Conservation (phyloP, 2,113 vertebrate species). For the Balaenoptera acutorostrata region DNA sequence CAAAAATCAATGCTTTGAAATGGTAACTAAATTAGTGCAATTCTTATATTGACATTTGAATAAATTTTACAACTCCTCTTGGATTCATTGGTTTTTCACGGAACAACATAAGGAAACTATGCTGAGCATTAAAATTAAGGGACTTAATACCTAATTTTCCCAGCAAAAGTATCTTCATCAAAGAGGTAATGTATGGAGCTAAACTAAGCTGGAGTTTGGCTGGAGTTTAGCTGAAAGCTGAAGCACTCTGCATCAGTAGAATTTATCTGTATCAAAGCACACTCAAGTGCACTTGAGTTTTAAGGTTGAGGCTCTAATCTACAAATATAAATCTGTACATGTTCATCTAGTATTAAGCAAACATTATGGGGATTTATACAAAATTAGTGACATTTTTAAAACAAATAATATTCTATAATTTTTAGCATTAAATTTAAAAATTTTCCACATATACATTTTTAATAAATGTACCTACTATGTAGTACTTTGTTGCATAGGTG, state of each 20-base stretch:
- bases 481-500: neutral
- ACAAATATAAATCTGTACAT: neutral
- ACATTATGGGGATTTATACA: neutral
- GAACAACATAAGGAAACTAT: neutral
- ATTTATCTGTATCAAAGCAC: neutral
- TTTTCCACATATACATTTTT: neutral
- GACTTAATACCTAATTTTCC: neutral
- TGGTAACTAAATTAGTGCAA: neutral
- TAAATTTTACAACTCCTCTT: neutral
- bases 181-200: neutral
- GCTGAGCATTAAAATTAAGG: neutral
- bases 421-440: neutral
- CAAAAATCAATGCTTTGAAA: neutral
- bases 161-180: neutral
- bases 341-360: neutral
- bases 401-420: neutral
- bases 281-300: neutral
- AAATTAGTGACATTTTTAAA: neutral
- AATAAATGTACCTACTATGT: neutral
- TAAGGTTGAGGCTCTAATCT: neutral
- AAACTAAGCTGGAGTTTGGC: neutral
- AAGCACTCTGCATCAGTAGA: neutral
- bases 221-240: neutral
- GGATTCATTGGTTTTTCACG: neutral
- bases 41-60: neutral